These are phyloP conservation scores for Onthophagus taurus DNA, from an alignment of 1,140 invertebrate species.

Conservation along the genomic window DNA sequence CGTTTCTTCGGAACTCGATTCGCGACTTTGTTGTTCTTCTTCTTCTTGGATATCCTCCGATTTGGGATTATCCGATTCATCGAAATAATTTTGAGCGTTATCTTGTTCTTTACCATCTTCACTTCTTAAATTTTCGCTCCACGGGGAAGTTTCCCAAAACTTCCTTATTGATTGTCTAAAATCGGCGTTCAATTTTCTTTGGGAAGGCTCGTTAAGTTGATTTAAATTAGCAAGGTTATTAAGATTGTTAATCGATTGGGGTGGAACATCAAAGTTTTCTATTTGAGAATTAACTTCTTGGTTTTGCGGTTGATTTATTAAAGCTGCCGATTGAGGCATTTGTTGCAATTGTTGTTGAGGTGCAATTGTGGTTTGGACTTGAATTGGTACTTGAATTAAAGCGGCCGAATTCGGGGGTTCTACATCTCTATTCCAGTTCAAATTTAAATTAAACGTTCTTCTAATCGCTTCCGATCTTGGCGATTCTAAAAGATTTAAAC, in stretches of 20 bases:
- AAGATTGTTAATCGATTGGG: background rate
- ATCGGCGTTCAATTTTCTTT: background rate
- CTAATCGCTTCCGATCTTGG: background rate
- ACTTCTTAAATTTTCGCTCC: background rate
- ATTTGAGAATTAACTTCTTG: background rate
- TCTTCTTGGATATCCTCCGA: too few species aligned
- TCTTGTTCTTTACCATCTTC: too few species aligned
- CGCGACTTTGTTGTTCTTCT: too few species aligned
- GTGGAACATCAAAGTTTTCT: slow-evolving; percentile 4
- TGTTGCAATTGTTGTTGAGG: background rate
- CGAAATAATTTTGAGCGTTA: too few species aligned
- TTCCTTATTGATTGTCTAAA: slow-evolving; percentile 2
- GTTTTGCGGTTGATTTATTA: background rate
- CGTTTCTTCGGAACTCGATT: too few species aligned
- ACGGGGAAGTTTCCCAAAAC: slow-evolving; percentile 8
- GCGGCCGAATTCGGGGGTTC: background rate
- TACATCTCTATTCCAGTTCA: slow-evolving; percentile 10
- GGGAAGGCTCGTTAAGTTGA: background rate
- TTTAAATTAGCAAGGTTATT: background rate
- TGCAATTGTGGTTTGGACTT: background rate
- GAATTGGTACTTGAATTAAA: background rate
- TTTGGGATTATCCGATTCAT: too few species aligned
- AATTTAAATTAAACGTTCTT: slow-evolving; percentile 8
- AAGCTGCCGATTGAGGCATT: background rate
- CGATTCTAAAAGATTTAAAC: slow-evolving; percentile 1